phyloP scores from a whole-genome alignment of 2,113 vertebrate genomes.

The Brachypodius melanocephalos region DNA sequence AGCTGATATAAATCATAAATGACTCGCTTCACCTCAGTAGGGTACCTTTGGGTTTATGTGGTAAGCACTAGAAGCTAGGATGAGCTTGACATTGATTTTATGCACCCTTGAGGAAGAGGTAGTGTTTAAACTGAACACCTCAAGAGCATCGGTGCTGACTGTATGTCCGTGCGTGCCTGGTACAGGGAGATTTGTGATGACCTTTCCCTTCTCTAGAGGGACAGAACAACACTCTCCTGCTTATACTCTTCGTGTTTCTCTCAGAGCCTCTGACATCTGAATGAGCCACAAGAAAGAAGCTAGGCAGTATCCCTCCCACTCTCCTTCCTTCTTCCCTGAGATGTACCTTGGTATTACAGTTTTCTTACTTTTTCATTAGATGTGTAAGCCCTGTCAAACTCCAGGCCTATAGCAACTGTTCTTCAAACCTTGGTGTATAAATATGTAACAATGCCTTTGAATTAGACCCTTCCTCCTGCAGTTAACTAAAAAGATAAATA shows the following conservation, averaged over 20 bases:
- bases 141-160: background rate
- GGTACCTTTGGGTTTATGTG: background rate
- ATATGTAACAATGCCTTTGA: background rate
- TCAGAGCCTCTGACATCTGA: background rate
- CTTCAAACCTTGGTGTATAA: background rate
- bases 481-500: background rate
- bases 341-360: background rate
- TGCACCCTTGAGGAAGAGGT: background rate
- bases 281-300: background rate
- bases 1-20: background rate
- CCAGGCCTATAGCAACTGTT: background rate
- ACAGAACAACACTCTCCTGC: background rate
- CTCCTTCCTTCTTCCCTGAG: background rate
- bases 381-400: background rate
- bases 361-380: background rate
- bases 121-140: background rate
- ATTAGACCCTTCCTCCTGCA: background rate
- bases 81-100: background rate
- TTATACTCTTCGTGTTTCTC: background rate
- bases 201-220: background rate
- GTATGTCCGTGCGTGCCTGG: rapidly evolving
- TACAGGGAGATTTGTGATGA: rapidly evolving
- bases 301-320: background rate
- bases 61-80: background rate
- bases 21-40: background rate